These are phyloP conservation scores for Lepus townsendii DNA, from an alignment of 2,797 vertebrate species.

Conservation along the genomic window DNA sequence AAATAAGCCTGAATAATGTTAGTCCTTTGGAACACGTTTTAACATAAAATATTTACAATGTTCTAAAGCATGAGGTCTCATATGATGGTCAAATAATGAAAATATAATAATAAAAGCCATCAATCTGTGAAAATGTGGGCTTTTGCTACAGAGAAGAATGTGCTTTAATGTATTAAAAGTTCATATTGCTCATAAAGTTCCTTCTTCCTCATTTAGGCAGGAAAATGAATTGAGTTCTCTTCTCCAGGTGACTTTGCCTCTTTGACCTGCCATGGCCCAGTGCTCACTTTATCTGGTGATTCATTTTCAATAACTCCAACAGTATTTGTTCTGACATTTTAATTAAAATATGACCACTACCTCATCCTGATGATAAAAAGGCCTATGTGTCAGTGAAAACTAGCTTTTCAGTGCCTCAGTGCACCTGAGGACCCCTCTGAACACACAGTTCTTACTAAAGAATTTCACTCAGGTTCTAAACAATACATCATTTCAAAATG, in stretches of 20 bases:
- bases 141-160: constrained; percentile 84
- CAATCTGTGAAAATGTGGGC: constrained; percentile 83
- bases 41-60: constrained; percentile 66
- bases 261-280: constrained; percentile 94
- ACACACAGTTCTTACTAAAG: constrained; percentile 87
- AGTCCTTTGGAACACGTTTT: constrained; percentile 77
- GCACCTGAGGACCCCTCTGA: constrained; percentile 90
- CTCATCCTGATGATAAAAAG: constrained; percentile 94
- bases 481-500: constrained; percentile 88
- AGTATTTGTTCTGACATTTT: constrained; percentile 97
- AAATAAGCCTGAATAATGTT: constrained; percentile 62
- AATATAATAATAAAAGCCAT: constrained; percentile 87
- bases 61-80: constrained; percentile 50
- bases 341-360: constrained; percentile 96
- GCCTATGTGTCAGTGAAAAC: constrained; percentile 90
- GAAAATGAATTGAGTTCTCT: constrained; percentile 91
- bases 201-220: constrained; percentile 89
- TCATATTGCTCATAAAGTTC: constrained; percentile 88
- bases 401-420: constrained; percentile 90
- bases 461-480: constrained; percentile 88
- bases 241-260: constrained; percentile 93
- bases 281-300: constrained; percentile 94
- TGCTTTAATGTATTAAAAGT: constrained; percentile 88
- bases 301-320: constrained; percentile 95
- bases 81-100: constrained; percentile 78